These are phyloP conservation scores for Sceloporus tristichus DNA, from an alignment of 2,113 vertebrate genomes.

Conservation along the genomic window DNA sequence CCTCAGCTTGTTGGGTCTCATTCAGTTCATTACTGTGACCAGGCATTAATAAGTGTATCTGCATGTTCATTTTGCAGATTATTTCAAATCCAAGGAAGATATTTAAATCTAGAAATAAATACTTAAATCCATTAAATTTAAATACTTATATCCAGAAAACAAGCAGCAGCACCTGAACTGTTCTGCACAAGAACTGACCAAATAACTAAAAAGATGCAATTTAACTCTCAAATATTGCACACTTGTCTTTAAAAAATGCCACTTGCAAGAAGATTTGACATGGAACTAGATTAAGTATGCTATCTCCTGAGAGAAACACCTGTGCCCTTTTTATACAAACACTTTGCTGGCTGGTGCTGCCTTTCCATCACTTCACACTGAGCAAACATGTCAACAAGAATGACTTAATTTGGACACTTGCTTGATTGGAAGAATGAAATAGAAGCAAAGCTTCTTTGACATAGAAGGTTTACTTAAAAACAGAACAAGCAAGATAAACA, in stretches of 20 bases:
- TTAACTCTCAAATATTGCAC: not conserved
- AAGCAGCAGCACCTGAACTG: not conserved
- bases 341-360: conserved; percentile 16
- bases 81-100: not conserved
- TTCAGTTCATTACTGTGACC: no score
- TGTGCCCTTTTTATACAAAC: conserved; percentile 11
- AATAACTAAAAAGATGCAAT: not conserved
- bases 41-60: not conserved
- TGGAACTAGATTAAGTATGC: conserved; percentile 4
- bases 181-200: not conserved
- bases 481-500: not conserved
- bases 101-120: not conserved
- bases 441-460: not conserved
- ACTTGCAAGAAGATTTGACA: conserved; percentile 8
- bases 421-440: conserved; percentile 10
- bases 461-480: not conserved
- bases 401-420: conserved; percentile 1
- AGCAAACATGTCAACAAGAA: conserved; percentile 17
- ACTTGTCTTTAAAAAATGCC: not conserved
- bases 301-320: conserved; percentile 13
- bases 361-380: conserved; percentile 12
- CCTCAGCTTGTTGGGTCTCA: not conserved
- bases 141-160: not conserved
- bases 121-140: no score
- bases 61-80: not conserved